A percentile compares a stretch with the other conserved stretches of the same genome.
Evolutionary conservation across 1,140 invertebrate species (phyloP).

Genomic region (Diabrotica virgifera): DNA sequence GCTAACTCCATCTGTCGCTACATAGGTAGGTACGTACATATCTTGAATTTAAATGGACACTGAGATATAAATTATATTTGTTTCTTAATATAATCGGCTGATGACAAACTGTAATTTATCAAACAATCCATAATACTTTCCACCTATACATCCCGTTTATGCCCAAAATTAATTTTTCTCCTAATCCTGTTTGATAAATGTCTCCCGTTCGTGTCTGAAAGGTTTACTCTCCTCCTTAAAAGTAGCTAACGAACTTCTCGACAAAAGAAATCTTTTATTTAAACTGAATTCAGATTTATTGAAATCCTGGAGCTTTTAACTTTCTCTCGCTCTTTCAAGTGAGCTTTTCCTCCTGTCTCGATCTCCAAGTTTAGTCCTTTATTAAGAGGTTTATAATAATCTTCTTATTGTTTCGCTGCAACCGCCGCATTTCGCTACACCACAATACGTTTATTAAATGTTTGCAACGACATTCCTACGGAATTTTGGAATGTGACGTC

Average conservation of each 20-base stretch:
- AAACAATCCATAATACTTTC: too few relatives aligned
- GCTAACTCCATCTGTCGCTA: too few relatives aligned
- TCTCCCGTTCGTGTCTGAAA: conserved; percentile 22
- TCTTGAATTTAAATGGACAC: too few relatives aligned
- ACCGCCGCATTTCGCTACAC: neutral
- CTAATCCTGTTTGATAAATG: conserved; percentile 2
- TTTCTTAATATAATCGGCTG: too few relatives aligned
- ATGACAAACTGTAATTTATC: too few relatives aligned
- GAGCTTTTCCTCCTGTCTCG: neutral
- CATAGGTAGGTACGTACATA: too few relatives aligned
- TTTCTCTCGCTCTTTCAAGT: neutral
- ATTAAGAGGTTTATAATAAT: conserved; percentile 3
- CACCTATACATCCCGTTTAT: too few relatives aligned
- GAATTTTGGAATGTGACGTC: too few relatives aligned
- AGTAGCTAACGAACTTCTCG: neutral
- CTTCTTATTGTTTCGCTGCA: neutral
- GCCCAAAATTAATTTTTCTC: neutral
- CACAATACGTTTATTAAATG: neutral
- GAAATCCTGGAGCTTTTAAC: neutral
- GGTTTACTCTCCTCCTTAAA: conserved; percentile 6
- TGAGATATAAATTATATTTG: too few relatives aligned
- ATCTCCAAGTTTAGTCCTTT: neutral
- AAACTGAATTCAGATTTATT: conserved; percentile 3
- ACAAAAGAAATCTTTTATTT: conserved; percentile 3
- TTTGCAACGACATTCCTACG: neutral